Conservation (phyloP, 2,888 invertebrate species). For the Drosophila silvestris region DNA sequence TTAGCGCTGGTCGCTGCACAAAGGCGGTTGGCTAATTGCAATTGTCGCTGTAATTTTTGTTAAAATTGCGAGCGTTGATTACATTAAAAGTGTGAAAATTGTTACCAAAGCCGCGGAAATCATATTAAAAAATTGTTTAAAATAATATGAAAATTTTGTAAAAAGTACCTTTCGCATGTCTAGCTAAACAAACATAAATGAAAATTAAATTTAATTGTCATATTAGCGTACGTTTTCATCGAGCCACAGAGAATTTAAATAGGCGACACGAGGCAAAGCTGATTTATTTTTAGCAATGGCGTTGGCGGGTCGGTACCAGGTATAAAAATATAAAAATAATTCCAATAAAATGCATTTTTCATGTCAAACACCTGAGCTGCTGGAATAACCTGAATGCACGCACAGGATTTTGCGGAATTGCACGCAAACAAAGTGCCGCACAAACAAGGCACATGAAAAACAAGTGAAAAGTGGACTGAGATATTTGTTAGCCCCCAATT, state of each 20-base stretch:
- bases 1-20: constrained; percentile 63
- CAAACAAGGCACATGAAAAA: constrained; percentile 42
- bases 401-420: constrained; percentile 80
- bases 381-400: constrained; percentile 81
- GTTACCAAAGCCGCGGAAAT: constrained; percentile 44
- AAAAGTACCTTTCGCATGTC: constrained; percentile 12
- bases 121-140: constrained; percentile 18
- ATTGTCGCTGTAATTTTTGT: constrained; percentile 28
- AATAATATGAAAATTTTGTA: background rate
- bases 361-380: constrained; percentile 82
- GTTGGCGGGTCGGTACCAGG: constrained; percentile 12
- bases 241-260: constrained; percentile 49
- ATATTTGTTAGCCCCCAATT: constrained; percentile 1
- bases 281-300: constrained; percentile 34
- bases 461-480: background rate
- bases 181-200: constrained; percentile 68
- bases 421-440: constrained; percentile 74
- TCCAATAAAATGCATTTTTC: constrained; percentile 83
- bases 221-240: constrained; percentile 49
- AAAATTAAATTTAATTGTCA: constrained; percentile 75
- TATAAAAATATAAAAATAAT: constrained; percentile 74
- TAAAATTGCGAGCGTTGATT: constrained; percentile 66
- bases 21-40: constrained; percentile 40
- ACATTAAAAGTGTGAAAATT: constrained; percentile 76
- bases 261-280: constrained; percentile 25